Conservation (phyloP, 2,113 vertebrate genomes). For the Protomyctophum bolini region DNA sequence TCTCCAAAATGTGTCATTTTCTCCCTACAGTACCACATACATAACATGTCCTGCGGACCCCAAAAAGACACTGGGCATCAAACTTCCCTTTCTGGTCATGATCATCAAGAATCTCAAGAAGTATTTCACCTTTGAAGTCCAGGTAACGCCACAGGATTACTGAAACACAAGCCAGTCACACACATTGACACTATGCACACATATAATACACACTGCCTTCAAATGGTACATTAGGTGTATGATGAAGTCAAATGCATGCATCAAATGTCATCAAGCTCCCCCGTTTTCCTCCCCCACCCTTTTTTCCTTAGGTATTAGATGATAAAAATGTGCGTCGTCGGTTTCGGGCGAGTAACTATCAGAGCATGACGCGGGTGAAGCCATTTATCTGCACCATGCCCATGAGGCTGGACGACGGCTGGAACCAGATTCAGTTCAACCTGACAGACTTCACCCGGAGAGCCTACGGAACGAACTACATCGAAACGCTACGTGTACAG, state of each 20-base stretch:
- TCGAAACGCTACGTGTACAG: conserved; percentile 95
- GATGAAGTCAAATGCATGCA: not conserved
- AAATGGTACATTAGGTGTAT: not conserved
- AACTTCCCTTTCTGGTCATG: conserved; percentile 95
- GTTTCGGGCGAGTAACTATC: conserved; percentile 96
- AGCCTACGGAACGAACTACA: conserved; percentile 95
- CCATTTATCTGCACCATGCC: conserved; percentile 99
- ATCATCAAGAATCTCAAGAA: conserved; percentile 98
- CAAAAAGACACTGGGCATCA: conserved; percentile 96
- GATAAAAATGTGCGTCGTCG: conserved; percentile 94
- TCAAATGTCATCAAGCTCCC: not conserved
- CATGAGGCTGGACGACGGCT: conserved; percentile 94
- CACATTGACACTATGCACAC: not conserved
- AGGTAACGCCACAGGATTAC: conserved; percentile 75
- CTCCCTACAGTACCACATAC: conserved; percentile 88
- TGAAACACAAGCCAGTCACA: not conserved
- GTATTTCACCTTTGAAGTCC: conserved; percentile 98
- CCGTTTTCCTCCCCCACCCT: not conserved
- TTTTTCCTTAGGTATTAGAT: conserved; percentile 86
- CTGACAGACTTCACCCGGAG: conserved; percentile 93
- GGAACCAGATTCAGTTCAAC: conserved; percentile 99
- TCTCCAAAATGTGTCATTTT: not conserved
- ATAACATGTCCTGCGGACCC: conserved; percentile 98
- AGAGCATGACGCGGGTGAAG: conserved; percentile 94
- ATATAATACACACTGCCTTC: not conserved